phyloP scores from a whole-genome alignment of 2,888 invertebrate species.

The Hybos culiciformis region DNA sequence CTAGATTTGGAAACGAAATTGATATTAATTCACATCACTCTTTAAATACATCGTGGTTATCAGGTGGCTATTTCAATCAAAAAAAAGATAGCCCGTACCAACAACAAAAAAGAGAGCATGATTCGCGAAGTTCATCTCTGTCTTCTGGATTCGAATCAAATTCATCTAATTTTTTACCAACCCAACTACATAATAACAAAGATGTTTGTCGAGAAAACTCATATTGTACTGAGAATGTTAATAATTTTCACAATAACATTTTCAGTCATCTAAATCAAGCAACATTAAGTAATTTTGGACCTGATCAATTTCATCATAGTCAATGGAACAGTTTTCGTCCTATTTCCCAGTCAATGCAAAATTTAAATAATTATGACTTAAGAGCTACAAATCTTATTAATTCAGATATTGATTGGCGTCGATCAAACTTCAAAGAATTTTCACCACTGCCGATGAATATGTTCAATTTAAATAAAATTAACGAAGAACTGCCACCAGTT shows the following conservation, averaged over 20 bases:
- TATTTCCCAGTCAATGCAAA: neutral
- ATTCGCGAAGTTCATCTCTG: constrained; percentile 51
- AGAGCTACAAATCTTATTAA: too few species aligned
- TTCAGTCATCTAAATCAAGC: too few species aligned
- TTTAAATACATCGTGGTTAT: constrained; percentile 52
- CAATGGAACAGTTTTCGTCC: neutral
- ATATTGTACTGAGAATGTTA: constrained; percentile 1
- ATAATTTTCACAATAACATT: too few species aligned
- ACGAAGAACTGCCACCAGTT: constrained; percentile 5
- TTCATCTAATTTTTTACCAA: too few species aligned
- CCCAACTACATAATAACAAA: too few species aligned
- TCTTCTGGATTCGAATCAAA: constrained; percentile 58
- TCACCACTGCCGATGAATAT: too few species aligned
- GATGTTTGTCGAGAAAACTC: constrained; percentile 6
- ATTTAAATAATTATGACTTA: neutral
- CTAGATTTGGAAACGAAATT: too few species aligned
- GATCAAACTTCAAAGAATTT: neutral
- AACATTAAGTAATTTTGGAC: too few species aligned
- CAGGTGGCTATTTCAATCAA: constrained; percentile 45
- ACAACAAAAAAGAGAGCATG: constrained; percentile 17
- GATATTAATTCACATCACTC: too few species aligned
- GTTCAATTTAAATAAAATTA: constrained; percentile 7
- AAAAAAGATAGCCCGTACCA: neutral
- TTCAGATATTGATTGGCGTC: neutral
- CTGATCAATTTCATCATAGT: too few species aligned